Evolutionary conservation across 2,113 vertebrate species (phyloP), one percentile per base, ranked within the genome.

Genomic region (Zeus faber): DNA sequence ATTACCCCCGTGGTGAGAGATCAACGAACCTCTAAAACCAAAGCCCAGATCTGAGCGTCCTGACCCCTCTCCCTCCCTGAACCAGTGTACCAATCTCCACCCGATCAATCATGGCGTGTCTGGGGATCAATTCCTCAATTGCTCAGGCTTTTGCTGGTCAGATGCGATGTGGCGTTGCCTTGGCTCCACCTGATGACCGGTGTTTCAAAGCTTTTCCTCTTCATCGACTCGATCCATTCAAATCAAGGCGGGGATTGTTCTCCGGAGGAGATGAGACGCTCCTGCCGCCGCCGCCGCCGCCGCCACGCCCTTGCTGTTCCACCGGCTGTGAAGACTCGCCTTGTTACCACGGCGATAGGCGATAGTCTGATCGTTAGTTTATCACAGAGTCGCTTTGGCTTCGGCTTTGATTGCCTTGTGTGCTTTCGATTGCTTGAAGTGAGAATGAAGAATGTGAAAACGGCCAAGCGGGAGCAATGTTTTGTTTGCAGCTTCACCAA

Each of bases 1-100:
- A 14, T 14, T 47, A 21, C 58, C 63, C 55, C 67, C 40, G 39
- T 17, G 60, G 74, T 63, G 62, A 52, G 65, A 70, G 59, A 20
- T 31, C 78, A 87, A 84, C 46, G 81, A 87, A 86, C 67, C 60
- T 45, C 4, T 0, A 26, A 57, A 83, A 76, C 69, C 72, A 49
- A 17, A 45, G 29, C 54, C 20, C 62, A 68, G 67, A 39, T 67
- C 67, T n/a, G n/a, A n/a, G n/a, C n/a, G n/a, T n/a, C n/a, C n/a
- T n/a, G n/a, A 20, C 37, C 59, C 53, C 37, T 7, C 7, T 43
- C 62, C 45, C 44, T 37, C 59, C 60, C 58, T 37, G 45, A 55
- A 24, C 21, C n/a, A 29, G 1, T 46, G 74, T 70, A 86, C 79
- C 78, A 72, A 81, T 66, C 62, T 53, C 53, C 16, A 37, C 37